Evolutionary conservation across 2,113 vertebrate genomes (phyloP), one percentile per base, ranked within the genome.

Genomic region (Sinosuthora webbiana): DNA sequence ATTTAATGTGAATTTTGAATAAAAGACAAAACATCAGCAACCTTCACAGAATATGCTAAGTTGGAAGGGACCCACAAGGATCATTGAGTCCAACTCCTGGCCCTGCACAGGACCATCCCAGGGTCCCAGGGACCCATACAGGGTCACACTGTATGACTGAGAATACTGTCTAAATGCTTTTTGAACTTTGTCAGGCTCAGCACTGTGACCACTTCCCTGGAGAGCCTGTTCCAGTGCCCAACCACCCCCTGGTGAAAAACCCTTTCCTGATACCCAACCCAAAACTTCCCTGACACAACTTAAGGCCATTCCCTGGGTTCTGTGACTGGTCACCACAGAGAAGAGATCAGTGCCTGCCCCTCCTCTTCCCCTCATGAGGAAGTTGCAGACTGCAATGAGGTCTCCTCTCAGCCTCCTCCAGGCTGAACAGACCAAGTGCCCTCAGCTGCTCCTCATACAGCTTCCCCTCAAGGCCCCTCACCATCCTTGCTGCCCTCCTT

Each of bases 181-280:
- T 35, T 57, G 15, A 37, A 16, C 31, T 49, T 10, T 73, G 7
- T 23, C 22, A 33, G 30, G 31, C 12, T 33, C 3, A 4, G 25
- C 65, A 50, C 59, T 73, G 22, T 50, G 50, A 37, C 17, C 11
- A 6, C 50, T 65, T 10, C 49, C 16, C 17, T 64, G 75, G 9
- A 8, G 18, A 80, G 8, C 9, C 62, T 80, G 31, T 71, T 56
- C 13, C 21, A 80, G 30, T 7, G 20, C 17, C 11, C 20, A 27
- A 0, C 0, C 14, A 64, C 4, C 2, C 17, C 2, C 17, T 42
- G 17, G 49, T 42, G 42, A 71, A 49, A 7, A 71, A 49, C 5
- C 7, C 31, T 49, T 49, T 64, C 22, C 24, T 56, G 15, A 56
- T 80, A 37, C 19, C 11, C 31, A 49, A 3, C 9, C 17, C 2